Conservation (phyloP, 2,797 vertebrate genomes). For the Carcharodon carcharias region DNA sequence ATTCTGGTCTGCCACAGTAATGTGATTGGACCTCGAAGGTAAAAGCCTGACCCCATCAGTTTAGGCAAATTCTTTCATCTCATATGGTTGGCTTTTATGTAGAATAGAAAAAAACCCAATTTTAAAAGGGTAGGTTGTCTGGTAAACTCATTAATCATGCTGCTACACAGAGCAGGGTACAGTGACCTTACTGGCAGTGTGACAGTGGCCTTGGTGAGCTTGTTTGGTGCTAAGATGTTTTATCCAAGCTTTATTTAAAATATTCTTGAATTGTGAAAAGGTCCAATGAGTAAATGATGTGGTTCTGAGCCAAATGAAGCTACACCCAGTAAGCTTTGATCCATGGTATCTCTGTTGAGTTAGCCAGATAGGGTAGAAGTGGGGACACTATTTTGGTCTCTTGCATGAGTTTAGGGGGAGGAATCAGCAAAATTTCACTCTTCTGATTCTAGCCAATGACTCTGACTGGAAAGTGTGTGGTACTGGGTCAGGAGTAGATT, state of each 20-base stretch:
- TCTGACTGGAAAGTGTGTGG: background rate
- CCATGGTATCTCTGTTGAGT: background rate
- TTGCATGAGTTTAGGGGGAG: background rate
- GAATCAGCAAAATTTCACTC: background rate
- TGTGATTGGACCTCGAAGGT: background rate
- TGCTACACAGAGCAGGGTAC: slow-evolving; percentile 6
- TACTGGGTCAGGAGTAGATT: background rate
- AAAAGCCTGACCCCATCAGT: background rate
- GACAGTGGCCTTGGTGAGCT: background rate
- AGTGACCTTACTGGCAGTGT: background rate
- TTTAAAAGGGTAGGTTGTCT: background rate
- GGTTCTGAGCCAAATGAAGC: background rate
- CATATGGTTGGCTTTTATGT: background rate
- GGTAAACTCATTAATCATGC: background rate
- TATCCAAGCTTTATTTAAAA: background rate
- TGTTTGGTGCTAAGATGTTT: background rate
- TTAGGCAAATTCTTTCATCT: background rate
- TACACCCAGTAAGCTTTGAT: background rate
- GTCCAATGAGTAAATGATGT: background rate
- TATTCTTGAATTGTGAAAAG: background rate
- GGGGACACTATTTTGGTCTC: background rate
- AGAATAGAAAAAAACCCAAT: background rate
- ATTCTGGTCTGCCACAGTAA: background rate
- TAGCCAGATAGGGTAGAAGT: background rate
- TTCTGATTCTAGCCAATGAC: background rate